Evolutionary conservation across 2,797 vertebrate genomes (phyloP), one percentile per base, ranked within the genome.

Genomic region (Rachycentron canadum): DNA sequence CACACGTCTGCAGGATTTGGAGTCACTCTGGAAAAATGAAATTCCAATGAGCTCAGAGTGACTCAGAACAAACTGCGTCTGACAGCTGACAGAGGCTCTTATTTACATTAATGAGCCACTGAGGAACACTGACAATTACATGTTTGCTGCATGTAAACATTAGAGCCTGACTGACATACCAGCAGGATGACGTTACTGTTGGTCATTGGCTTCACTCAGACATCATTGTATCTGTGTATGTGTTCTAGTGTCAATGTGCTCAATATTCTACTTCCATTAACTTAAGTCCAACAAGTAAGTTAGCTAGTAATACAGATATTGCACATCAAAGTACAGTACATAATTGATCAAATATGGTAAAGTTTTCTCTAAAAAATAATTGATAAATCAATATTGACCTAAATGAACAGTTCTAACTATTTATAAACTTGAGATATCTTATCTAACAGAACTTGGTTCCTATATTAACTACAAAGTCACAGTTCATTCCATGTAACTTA

Each of bases 21-120:
- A 86, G 66, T 13, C 57, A 23, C 73, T 60, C 52, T 30, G 60
- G 73, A 73, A 83, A 73, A 71, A 79, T 13, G 14, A 68, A 63
- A 86, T 81, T 83, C 78, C 86, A 28, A n/a, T 85, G 83, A 91
- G 80, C 77, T 88, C 81, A 77, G 60, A 66, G 62, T 72, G 64
- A 88, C 43, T 85, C 57, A 69, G 64, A 82, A 43, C 71, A 81
- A 69, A 84, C 56, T 2, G 58, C 0, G 62, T 69, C 49, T 85
- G 83, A 78, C 69, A 73, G 64, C 25, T 73, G 77, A 79, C 1
- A 1, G 50, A 71, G 72, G 62, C 60, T 60, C 43, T 2, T 84
- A 59, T 83, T 89, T 74, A 75, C 50, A 9, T 75, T 64, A 70
- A 82, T 63, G 64, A 82, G 43, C 52, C 43, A 16, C 71, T 4